phyloP scores from a whole-genome alignment of 30 jellyfish, hydroid and myxozoan species.

The Pseudorhiza aurosa region DNA sequence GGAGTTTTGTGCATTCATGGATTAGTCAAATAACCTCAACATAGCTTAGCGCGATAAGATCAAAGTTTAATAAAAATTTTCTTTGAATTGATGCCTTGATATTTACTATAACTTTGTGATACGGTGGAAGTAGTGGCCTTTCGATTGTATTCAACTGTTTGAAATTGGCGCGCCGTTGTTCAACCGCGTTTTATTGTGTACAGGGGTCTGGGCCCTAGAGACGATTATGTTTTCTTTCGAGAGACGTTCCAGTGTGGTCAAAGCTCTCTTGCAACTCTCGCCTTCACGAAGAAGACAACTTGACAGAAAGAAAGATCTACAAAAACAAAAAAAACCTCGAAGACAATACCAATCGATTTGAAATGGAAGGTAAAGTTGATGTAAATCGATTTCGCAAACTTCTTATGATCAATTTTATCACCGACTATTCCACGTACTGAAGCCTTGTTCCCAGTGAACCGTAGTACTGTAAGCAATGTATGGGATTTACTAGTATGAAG shows the following conservation, averaged over 20 bases:
- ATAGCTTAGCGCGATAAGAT: too few relatives aligned
- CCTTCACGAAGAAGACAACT: constrained; percentile 46
- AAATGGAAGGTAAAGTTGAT: constrained; percentile 28
- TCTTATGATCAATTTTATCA: not conserved
- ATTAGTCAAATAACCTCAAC: too few relatives aligned
- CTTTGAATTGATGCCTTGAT: too few relatives aligned
- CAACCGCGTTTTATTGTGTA: constrained; percentile 1
- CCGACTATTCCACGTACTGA: constrained; percentile 32
- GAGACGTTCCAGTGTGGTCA: constrained; percentile 67
- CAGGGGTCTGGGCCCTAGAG: constrained; percentile 36
- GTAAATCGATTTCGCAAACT: not conserved
- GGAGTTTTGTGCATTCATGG: too few relatives aligned
- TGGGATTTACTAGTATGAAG: constrained; percentile 7
- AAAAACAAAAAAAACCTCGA: constrained; percentile 10
- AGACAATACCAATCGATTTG: not conserved
- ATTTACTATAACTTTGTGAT: too few relatives aligned
- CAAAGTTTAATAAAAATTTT: too few relatives aligned
- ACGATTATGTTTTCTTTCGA: constrained; percentile 38
- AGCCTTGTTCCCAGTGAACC: constrained; percentile 27
- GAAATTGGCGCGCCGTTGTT: constrained; percentile 38
- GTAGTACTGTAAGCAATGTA: constrained; percentile 1
- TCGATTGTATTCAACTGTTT: too few relatives aligned
- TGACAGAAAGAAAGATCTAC: not conserved
- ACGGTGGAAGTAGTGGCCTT: too few relatives aligned
- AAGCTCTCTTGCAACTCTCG: constrained; percentile 67